These are phyloP conservation scores for Percopsis transmontana DNA, from an alignment of 2,113 vertebrate species.

Conservation along the genomic window DNA sequence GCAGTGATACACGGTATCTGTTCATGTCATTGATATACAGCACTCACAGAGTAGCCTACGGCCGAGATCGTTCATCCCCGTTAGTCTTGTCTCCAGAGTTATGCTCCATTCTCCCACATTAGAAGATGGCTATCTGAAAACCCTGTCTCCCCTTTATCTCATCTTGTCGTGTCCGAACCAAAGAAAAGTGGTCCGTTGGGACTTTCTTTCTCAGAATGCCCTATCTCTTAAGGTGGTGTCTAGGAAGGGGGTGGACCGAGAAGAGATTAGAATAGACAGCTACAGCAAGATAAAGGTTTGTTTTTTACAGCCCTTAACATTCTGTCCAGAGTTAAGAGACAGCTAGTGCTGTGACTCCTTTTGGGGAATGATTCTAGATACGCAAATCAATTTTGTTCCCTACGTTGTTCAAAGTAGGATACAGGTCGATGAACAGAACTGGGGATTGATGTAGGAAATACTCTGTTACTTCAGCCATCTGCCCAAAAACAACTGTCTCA, in stretches of 20 bases:
- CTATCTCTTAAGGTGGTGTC: conserved; percentile 37
- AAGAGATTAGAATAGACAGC: conserved; percentile 20
- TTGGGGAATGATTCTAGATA: no score
- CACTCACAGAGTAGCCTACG: background rate
- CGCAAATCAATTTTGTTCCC: no score
- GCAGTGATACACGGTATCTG: no score
- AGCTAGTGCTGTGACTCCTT: no score
- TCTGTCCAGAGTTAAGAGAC: background rate
- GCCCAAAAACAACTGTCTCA: no score
- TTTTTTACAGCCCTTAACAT: conserved; percentile 1
- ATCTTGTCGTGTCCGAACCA: conserved; percentile 42
- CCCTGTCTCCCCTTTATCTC: conserved; percentile 41
- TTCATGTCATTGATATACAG: background rate
- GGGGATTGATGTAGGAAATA: no score
- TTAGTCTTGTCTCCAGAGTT: conserved; percentile 21
- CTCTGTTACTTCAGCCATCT: no score
- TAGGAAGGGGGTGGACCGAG: conserved; percentile 15
- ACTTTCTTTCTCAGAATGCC: conserved; percentile 58
- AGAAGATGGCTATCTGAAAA: conserved; percentile 47
- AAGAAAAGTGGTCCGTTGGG: conserved; percentile 30
- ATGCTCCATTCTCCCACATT: conserved; percentile 6
- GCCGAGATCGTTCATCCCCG: conserved; percentile 14
- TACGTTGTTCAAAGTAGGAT: no score
- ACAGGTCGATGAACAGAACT: no score
- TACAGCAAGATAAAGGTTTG: background rate